phyloP scores from a whole-genome alignment of 2,888 invertebrate genomes.

The Agonopterix arenella region DNA sequence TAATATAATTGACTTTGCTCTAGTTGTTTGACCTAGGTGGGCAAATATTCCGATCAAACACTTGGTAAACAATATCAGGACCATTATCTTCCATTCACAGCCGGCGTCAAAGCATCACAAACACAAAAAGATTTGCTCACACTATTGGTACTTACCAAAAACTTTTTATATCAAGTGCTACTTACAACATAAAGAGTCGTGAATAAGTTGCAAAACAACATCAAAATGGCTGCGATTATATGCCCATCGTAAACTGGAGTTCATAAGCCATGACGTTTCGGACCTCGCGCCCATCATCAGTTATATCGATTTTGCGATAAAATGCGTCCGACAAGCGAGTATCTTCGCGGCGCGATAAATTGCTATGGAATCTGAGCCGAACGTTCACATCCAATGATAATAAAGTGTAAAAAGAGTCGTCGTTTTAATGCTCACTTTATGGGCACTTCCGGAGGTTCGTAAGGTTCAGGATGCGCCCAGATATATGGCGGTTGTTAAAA shows the following conservation, averaged over 20 bases:
- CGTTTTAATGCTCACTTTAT: slow-evolving; percentile 74
- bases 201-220: slow-evolving; percentile 23
- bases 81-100: too few species aligned
- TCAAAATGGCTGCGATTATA: slow-evolving; percentile 34
- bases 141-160: not conserved
- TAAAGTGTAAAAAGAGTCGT: slow-evolving; percentile 75
- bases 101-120: too few species aligned
- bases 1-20: slow-evolving; percentile 19
- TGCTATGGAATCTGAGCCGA: slow-evolving; percentile 69
- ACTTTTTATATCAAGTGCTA: slow-evolving; percentile 11
- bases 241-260: slow-evolving; percentile 56
- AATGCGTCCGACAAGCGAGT: slow-evolving; percentile 52
- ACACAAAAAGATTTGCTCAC: too few species aligned
- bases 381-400: slow-evolving; percentile 75
- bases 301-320: slow-evolving; percentile 70
- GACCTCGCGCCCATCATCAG: slow-evolving; percentile 53
- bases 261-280: slow-evolving; percentile 59
- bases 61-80: too few species aligned
- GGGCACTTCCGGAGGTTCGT: slow-evolving; percentile 63
- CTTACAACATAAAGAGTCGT: slow-evolving; percentile 11
- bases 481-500: slow-evolving; percentile 59
- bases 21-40: not conserved
- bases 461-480: slow-evolving; percentile 58
- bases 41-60: too few species aligned
- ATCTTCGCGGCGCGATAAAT: slow-evolving; percentile 55